A percentile compares a stretch with the other conserved stretches of the same genome.
phyloP scores from a whole-genome alignment of 1,140 invertebrate species.

The Drosophila funebris region DNA sequence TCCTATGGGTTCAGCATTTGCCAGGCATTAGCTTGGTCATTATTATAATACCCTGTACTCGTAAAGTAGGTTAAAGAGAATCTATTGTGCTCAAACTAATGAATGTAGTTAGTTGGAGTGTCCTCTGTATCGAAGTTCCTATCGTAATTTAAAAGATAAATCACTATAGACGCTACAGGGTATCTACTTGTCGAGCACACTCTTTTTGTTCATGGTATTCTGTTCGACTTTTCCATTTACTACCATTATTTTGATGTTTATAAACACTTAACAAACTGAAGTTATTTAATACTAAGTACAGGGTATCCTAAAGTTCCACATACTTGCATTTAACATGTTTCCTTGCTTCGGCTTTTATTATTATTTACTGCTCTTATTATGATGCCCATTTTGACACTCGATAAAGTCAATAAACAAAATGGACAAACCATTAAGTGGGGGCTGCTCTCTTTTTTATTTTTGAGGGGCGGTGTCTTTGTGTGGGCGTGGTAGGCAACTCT shows the following conservation, averaged over 20 bases:
- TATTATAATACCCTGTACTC: slow-evolving; percentile 12
- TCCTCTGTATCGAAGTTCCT: no score
- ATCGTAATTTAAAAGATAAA: no score
- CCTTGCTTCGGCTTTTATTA: no score
- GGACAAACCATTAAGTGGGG: slow-evolving; percentile 6
- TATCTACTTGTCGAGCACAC: no score
- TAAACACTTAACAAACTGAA: neutral
- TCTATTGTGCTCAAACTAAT: neutral
- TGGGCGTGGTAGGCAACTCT: slow-evolving; percentile 2
- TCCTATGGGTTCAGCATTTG: slow-evolving; percentile 11
- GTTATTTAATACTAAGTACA: no score
- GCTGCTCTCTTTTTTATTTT: neutral
- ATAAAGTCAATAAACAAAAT: slow-evolving; percentile 68
- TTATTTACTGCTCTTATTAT: slow-evolving; percentile 56
- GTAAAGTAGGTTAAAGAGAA: neutral
- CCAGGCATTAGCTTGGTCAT: slow-evolving; percentile 5
- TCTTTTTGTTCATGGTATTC: no score
- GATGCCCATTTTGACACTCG: slow-evolving; percentile 69
- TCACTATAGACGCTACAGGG: no score
- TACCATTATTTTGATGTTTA: neutral
- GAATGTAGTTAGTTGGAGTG: neutral
- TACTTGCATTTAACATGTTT: neutral
- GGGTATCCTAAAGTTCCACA: neutral
- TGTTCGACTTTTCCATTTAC: neutral
- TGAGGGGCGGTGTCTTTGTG: neutral